These are phyloP conservation scores for Aelia acuminata DNA, from an alignment of 2,888 invertebrate genomes.

Conservation along the genomic window DNA sequence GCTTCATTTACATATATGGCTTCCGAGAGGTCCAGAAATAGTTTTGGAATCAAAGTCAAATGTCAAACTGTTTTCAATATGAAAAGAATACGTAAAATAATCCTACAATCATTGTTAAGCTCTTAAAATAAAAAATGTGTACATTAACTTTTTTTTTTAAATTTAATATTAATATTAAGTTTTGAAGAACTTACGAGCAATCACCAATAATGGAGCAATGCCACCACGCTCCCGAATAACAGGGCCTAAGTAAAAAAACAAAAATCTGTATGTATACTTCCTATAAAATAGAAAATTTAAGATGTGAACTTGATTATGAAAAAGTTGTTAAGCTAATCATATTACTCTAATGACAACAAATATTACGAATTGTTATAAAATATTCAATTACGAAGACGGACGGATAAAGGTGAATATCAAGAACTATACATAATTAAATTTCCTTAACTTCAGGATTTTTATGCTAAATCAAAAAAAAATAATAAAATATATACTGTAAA, in stretches of 20 bases:
- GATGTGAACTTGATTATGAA: not conserved
- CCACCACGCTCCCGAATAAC: not conserved
- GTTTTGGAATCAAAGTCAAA: no score
- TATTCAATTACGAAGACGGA: not conserved
- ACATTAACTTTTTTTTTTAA: not conserved
- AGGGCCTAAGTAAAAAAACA: not conserved
- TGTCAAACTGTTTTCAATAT: no score
- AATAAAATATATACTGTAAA: no score
- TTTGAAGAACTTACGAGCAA: conserved; percentile 16
- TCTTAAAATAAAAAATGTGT: not conserved
- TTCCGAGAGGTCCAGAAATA: no score
- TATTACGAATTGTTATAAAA: not conserved
- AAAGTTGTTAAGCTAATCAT: not conserved
- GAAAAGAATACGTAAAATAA: not conserved
- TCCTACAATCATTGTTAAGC: not conserved
- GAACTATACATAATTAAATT: no score
- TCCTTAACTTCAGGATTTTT: no score
- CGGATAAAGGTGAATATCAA: no score
- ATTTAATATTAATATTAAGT: not conserved
- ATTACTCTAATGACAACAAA: not conserved
- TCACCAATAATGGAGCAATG: conserved; percentile 48
- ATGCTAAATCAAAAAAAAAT: no score
- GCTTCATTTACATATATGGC: no score
- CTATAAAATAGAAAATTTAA: not conserved
- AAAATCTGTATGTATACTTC: not conserved